These are phyloP conservation scores for Diploscapter pachys DNA, from an alignment of 1,140 invertebrate species.

Conservation along the genomic window DNA sequence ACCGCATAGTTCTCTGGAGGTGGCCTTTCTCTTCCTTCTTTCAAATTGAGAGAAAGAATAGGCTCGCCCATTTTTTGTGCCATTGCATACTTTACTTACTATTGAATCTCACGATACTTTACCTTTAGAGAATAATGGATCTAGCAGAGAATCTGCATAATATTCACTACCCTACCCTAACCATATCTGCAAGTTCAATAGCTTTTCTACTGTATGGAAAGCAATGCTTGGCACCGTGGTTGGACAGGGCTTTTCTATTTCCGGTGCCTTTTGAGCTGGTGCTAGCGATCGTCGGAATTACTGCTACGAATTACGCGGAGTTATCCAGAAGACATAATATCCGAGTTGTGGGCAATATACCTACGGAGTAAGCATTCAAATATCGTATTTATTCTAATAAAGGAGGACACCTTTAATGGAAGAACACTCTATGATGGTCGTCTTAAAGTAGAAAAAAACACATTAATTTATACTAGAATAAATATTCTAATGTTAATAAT, in stretches of 20 bases:
- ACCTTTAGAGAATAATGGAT: conserved; percentile 45
- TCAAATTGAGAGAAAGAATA: too few species aligned
- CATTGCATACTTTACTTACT: too few species aligned
- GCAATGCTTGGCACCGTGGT: conserved; percentile 48
- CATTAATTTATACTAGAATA: too few species aligned
- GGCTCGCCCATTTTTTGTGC: too few species aligned
- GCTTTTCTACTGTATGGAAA: conserved; percentile 48
- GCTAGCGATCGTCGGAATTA: conserved; percentile 55
- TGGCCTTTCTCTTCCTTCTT: too few species aligned
- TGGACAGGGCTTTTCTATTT: conserved; percentile 47
- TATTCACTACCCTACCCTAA: conserved; percentile 43
- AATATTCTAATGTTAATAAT: too few species aligned
- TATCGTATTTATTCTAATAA: too few species aligned
- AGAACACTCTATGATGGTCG: too few species aligned
- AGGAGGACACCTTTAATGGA: too few species aligned
- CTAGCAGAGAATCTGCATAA: conserved; percentile 34
- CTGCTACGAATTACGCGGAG: conserved; percentile 57
- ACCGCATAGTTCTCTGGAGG: too few species aligned
- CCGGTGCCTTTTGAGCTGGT: conserved; percentile 54
- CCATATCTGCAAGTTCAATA: conserved; percentile 48
- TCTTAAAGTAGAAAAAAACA: too few species aligned
- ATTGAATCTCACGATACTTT: too few species aligned
- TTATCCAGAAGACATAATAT: conserved; percentile 47
- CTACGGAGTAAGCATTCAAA: conserved; percentile 42
- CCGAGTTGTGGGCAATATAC: conserved; percentile 53